Base-by-base conservation (phyloP, 2,113 vertebrate genomes). In the Falco punctatus region DNA sequence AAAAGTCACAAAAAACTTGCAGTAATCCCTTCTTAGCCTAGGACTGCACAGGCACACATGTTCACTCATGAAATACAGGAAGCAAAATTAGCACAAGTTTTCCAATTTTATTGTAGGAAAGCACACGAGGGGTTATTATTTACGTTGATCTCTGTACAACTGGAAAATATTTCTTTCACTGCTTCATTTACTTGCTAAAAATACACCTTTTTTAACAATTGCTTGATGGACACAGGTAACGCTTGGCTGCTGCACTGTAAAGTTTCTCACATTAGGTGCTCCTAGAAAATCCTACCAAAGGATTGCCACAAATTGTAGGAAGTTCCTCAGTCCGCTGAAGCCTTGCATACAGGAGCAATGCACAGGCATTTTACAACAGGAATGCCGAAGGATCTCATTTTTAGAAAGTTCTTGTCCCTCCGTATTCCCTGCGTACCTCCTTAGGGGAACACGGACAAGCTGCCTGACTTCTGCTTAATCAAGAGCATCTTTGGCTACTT, bases 91-190 rank as follows among this genome's bases (percentile, higher is more conserved):
- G 17, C 11, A 6, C 4, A 20, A 46, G 18, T 61, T 77, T 72
- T 48, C 72, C 69, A 20, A 30, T 72, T 96, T 96, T 92, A 96
- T 79, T 94, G 44, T 14, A 90, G 38, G 66, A 86, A 86, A 90
- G 55, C 65, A 86, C 9, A 6, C 4, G 70, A 70, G 15, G 16
- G 9, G 22, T 88, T 86, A 30, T 51, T 55, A 88, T 78, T 92
- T 77, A 82, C 46, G 85, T 57, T 42, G 10, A 78, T 46, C 35
- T 52, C 61, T 58, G 55, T 81, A 57, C 38, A 79, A 67, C 23
- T 51, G 27, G 26, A 8, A 78, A 52, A 21, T 40, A 79, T 48
- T 91, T 83, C 40, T 92, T 92, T 83, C 26, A n/a, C 30, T 35
- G 32, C 40, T 91, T 48, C 52, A 64, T 59, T 90, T 30, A 80